These are phyloP conservation scores for Gorsachius goisagi DNA, from an alignment of 2,113 vertebrate genomes.

Conservation along the genomic window DNA sequence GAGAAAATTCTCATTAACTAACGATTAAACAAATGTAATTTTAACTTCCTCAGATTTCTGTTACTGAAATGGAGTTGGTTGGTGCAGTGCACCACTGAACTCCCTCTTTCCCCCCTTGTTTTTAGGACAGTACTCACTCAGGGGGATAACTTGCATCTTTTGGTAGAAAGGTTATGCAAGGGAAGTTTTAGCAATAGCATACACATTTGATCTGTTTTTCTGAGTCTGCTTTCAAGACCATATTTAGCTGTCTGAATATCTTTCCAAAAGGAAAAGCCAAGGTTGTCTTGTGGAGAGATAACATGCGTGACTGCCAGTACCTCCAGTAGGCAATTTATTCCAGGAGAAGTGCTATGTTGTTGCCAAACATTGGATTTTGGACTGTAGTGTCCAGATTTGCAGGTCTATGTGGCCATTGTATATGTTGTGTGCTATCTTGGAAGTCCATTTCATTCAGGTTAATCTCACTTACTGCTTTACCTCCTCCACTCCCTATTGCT, in stretches of 20 bases:
- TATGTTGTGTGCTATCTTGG: not conserved
- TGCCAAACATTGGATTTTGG: not conserved
- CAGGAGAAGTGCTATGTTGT: not conserved
- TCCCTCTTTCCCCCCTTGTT: not conserved
- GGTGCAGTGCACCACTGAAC: not conserved
- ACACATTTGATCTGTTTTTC: not conserved
- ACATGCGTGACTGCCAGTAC: not conserved
- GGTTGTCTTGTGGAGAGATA: not conserved
- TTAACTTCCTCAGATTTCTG: not conserved
- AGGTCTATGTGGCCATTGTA: not conserved
- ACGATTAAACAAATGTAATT: not conserved
- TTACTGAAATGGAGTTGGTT: not conserved
- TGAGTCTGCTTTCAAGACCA: not conserved
- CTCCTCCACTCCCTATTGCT: not conserved
- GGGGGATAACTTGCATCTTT: not conserved
- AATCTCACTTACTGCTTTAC: accelerated
- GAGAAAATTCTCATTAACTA: not conserved
- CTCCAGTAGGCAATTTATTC: not conserved
- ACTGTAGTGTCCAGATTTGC: not conserved
- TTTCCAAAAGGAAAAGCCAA: not conserved
- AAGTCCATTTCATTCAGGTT: not conserved
- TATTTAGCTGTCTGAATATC: not conserved
- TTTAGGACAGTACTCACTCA: not conserved
- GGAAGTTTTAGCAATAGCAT: not conserved
- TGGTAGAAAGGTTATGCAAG: not conserved